Base-by-base conservation (phyloP, 2,888 invertebrate genomes). In the Acleris cristana region DNA sequence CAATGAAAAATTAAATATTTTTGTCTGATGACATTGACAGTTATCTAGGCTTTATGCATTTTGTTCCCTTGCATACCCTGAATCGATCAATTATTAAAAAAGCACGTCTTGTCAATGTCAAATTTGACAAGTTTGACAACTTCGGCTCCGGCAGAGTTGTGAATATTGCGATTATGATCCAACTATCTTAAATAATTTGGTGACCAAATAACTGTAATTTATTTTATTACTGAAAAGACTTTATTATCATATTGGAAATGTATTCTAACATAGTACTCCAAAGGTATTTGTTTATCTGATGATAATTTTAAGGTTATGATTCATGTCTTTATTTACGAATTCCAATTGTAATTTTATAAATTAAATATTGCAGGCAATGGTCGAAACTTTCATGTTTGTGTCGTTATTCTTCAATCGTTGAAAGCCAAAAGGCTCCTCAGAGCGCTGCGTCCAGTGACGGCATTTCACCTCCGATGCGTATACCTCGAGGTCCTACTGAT, bases 401-500 rank as follows among this genome's bases (percentile, higher is more conserved):
- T 73, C 90, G 92, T 6, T 81, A 83, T 49, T 71, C 88, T 26
- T 75, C 88, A 2, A 78, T 84, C 19, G 73, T 90, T 67, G 92
- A 92, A 78, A 86, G 87, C 2, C 91, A 91, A 73, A 89, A 85
- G 65, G 73, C 89, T 23, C 88, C 92, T 16, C 86, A 87, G 61
- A 74, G 61, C 12, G 75, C 78, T 72, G 79, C 74, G 69, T 87
- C 88, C 1, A 84, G 80, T 72, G 91, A 92, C 73, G 92, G 92
- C 0, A 91, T 92, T 64, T 82, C 90, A n/a, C 91, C 92, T 0
- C 97, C 97, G 0, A 93, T 94, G 59, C 93, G 95, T 56, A 96
- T 97, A 78, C 94, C 94, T 49, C 94, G 98, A 75, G 94, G 95
- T 0, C 95, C 97, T 0, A 98, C 98, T 1, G 98, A 97, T 81